Conservation (phyloP, 2,888 invertebrate genomes). For the Lasioglossum leucozonium region DNA sequence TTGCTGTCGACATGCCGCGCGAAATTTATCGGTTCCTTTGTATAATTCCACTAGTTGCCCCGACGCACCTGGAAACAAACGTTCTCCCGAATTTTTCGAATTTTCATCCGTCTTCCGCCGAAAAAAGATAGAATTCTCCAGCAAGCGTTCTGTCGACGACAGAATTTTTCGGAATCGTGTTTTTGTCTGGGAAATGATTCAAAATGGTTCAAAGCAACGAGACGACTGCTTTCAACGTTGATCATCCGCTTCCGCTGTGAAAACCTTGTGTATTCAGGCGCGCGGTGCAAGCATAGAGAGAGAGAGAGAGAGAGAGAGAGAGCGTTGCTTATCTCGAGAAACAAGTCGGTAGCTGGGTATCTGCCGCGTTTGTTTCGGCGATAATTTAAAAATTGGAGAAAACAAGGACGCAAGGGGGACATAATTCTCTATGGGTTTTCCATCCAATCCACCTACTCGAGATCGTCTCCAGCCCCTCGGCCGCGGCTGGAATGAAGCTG, state of each 20-base stretch:
- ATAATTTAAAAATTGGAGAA: constrained; percentile 63
- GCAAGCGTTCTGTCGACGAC: background rate
- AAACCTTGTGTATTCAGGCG: background rate
- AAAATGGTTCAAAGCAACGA: no score
- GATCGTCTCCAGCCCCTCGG: constrained; percentile 53
- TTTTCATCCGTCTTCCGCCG: no score
- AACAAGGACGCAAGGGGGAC: constrained; percentile 42
- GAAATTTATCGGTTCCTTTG: background rate
- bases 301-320: background rate
- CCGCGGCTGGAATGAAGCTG: constrained; percentile 74
- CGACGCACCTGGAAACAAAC: no score
- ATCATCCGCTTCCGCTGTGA: background rate
- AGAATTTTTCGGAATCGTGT: background rate
- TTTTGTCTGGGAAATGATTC: background rate
- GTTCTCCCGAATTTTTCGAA: no score
- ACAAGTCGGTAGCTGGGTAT: background rate
- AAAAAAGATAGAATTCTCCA: no score
- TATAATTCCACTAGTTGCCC: background rate
- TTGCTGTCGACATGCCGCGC: background rate
- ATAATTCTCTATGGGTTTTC: constrained; percentile 76
- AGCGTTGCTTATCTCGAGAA: background rate
- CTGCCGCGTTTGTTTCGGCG: constrained; percentile 12
- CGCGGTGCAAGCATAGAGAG: background rate
- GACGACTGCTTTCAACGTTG: no score
- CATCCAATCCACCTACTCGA: constrained; percentile 77